These are phyloP conservation scores for Lasiurus borealis DNA, from an alignment of 2,113 vertebrate species.

Conservation along the genomic window DNA sequence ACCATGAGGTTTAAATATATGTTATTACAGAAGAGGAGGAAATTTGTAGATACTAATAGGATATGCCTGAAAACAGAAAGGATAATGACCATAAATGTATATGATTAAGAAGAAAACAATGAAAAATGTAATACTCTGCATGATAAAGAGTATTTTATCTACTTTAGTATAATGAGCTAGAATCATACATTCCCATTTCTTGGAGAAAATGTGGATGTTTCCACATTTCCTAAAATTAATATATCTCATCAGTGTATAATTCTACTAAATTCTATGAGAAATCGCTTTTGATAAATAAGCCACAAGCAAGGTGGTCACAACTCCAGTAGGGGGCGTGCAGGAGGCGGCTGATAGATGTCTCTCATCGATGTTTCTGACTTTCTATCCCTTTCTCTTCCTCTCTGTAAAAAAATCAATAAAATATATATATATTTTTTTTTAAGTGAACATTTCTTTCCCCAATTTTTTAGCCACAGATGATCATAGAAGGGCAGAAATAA, in stretches of 20 bases:
- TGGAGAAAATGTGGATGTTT: constrained; percentile 50
- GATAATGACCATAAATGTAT: not conserved
- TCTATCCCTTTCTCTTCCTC: too few relatives aligned
- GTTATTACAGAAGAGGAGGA: constrained; percentile 53
- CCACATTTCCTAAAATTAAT: constrained; percentile 62
- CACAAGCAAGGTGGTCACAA: too few relatives aligned
- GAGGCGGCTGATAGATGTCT: too few relatives aligned
- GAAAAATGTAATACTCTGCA: constrained; percentile 58
- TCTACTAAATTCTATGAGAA: constrained; percentile 40
- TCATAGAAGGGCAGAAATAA: constrained; percentile 33
- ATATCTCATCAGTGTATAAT: constrained; percentile 34
- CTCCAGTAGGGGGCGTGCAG: too few relatives aligned
- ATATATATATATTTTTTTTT: not conserved
- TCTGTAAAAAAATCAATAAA: too few relatives aligned
- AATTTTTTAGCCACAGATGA: constrained; percentile 54
- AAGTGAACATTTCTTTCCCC: constrained; percentile 51
- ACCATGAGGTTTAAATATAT: constrained; percentile 71
- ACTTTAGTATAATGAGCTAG: constrained; percentile 64
- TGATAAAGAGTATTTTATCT: constrained; percentile 67
- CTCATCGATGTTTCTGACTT: too few relatives aligned
- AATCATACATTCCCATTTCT: constrained; percentile 68
- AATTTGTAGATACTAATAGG: constrained; percentile 34
- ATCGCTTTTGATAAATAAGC: not conserved
- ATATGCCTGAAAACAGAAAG: constrained; percentile 49
- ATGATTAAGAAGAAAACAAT: constrained; percentile 57